phyloP scores from a whole-genome alignment of 1,140 invertebrate species.

The Drosophila sucinea region DNA sequence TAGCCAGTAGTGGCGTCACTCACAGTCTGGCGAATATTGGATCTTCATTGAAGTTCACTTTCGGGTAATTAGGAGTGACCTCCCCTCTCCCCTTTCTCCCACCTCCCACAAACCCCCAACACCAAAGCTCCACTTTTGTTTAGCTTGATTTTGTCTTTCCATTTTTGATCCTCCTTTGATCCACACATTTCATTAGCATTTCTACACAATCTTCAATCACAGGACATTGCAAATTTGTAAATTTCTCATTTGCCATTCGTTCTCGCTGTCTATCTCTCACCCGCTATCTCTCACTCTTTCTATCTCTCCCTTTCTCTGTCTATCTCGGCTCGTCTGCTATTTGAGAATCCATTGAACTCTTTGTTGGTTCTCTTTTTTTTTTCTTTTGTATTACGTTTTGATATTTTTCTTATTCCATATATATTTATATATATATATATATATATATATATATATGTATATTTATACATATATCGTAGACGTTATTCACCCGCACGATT shows the following conservation, averaged over 20 bases:
- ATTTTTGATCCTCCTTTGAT: neutral
- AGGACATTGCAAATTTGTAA: neutral
- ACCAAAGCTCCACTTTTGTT: neutral
- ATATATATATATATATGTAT: slow-evolving; percentile 23
- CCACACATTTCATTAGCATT: slow-evolving; percentile 17
- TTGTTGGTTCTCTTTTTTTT: slow-evolving; percentile 49
- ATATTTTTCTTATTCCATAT: slow-evolving; percentile 44
- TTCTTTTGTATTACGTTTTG: slow-evolving; percentile 15
- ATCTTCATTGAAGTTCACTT: slow-evolving; percentile 91
- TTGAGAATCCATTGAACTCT: slow-evolving; percentile 5
- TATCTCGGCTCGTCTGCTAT: slow-evolving; percentile 10
- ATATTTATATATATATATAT: slow-evolving; percentile 58
- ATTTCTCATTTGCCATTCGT: neutral
- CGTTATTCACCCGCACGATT: slow-evolving; percentile 90
- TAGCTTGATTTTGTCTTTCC: neutral
- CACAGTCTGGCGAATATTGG: slow-evolving; percentile 90
- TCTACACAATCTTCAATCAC: slow-evolving; percentile 22
- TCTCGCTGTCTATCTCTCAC: slow-evolving; percentile 7
- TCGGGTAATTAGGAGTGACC: slow-evolving; percentile 87
- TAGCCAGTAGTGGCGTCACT: slow-evolving; percentile 86
- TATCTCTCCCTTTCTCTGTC: slow-evolving; percentile 4
- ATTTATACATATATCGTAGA: slow-evolving; percentile 85
- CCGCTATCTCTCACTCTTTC: neutral
- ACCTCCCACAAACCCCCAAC: neutral
- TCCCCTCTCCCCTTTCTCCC: neutral